Evolutionary conservation across 2,797 vertebrate genomes (phyloP).

Genomic region (Bradypus variegatus): DNA sequence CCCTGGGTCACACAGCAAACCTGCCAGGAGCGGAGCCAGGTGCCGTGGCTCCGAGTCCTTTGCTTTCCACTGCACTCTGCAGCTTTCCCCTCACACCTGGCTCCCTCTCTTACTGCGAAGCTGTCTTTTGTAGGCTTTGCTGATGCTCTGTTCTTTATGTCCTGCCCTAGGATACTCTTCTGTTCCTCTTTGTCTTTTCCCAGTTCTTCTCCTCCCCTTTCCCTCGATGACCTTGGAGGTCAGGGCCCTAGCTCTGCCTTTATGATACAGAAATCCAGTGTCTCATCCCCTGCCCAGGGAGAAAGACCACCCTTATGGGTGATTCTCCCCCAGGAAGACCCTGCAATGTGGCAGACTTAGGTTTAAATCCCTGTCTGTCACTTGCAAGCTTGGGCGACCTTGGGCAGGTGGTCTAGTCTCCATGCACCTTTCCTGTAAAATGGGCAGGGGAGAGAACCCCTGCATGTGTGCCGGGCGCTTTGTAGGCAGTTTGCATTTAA

Average conservation of each 20-base stretch:
- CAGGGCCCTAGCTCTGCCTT: neutral
- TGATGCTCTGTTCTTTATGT: neutral
- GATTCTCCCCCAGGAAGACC: neutral
- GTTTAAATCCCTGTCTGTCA: neutral
- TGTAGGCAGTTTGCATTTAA: accelerated
- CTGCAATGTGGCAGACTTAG: neutral
- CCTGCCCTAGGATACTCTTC: neutral
- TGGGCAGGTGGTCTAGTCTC: neutral
- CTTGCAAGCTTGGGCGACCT: neutral
- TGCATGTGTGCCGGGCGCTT: neutral
- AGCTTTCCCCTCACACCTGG: accelerated
- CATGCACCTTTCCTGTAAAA: neutral
- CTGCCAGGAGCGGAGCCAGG: accelerated
- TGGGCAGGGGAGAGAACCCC: neutral
- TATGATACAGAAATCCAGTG: neutral
- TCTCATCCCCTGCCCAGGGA: neutral
- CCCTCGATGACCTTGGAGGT: neutral
- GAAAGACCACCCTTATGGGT: neutral
- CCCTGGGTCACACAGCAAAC: neutral
- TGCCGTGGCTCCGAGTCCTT: accelerated
- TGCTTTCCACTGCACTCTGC: neutral
- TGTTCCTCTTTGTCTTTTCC: neutral
- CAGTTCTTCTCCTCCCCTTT: neutral
- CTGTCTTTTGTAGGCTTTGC: neutral
- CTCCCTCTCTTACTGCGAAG: no score